These are phyloP conservation scores for Acrocyrtus sp. DNA, from an alignment of 2,888 invertebrate species.

Conservation along the genomic window DNA sequence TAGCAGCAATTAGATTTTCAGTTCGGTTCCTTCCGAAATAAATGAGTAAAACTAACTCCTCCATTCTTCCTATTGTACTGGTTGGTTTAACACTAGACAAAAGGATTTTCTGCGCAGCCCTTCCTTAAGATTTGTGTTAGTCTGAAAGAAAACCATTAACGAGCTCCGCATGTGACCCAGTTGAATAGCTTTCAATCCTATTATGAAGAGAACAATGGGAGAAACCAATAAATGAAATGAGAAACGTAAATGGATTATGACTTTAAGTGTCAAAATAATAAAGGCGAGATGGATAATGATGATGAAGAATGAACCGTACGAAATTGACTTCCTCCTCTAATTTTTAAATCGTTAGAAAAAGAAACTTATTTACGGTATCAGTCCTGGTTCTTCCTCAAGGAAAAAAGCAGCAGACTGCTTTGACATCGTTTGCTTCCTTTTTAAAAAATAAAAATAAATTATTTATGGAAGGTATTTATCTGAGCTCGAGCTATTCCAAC, in stretches of 20 bases:
- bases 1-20: neutral
- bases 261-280: neutral
- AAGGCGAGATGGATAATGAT: neutral
- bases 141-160: neutral
- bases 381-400: neutral
- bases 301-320: conserved; percentile 10
- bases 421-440: neutral
- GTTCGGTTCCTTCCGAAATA: neutral
- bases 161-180: neutral
- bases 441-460: neutral
- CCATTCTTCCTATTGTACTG: neutral
- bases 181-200: neutral
- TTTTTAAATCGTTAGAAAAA: neutral
- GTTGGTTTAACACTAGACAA: neutral
- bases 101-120: neutral
- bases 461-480: neutral
- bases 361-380: neutral
- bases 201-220: neutral
- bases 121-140: too few species aligned
- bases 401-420: neutral
- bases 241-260: neutral
- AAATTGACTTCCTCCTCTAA: conserved; percentile 6
- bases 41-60: neutral
- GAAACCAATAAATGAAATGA: neutral
- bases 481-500: neutral